phyloP scores from a whole-genome alignment of 2,888 invertebrate species.

The Orchesellides sinensis region DNA sequence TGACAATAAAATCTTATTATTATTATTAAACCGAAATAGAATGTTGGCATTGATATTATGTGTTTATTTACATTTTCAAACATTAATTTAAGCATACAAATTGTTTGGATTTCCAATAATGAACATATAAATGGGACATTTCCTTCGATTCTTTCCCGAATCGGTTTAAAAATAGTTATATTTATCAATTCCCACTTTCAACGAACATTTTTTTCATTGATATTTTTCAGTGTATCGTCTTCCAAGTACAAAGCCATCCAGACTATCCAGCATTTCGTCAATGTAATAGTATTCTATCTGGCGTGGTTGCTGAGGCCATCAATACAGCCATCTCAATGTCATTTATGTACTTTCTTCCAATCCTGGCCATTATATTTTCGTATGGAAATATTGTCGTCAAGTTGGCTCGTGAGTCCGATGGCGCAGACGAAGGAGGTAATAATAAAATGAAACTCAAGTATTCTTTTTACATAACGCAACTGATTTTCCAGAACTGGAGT shows the following conservation, averaged over 20 bases:
- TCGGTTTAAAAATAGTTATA: no score
- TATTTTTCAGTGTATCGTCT: constrained; percentile 82
- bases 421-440: constrained; percentile 25
- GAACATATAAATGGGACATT: no score
- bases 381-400: constrained; percentile 86
- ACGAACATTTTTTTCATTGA: background rate
- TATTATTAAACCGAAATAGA: no score
- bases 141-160: no score
- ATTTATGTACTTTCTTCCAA: constrained; percentile 86
- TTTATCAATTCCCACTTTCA: no score
- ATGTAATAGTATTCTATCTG: constrained; percentile 86
- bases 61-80: no score
- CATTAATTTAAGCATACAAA: no score
- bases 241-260: constrained; percentile 84
- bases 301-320: constrained; percentile 81
- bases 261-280: constrained; percentile 83
- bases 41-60: no score
- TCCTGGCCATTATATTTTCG: constrained; percentile 84
- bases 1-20: no score
- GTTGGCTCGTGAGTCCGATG: constrained; percentile 79
- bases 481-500: no score
- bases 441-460: background rate
- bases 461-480: background rate
- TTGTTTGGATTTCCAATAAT: no score
- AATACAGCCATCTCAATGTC: constrained; percentile 85